A percentile compares a stretch with the other conserved stretches of the same genome.
Evolutionary conservation across 2,797 vertebrate genomes (phyloP).

Genomic region (Liasis olivaceus): DNA sequence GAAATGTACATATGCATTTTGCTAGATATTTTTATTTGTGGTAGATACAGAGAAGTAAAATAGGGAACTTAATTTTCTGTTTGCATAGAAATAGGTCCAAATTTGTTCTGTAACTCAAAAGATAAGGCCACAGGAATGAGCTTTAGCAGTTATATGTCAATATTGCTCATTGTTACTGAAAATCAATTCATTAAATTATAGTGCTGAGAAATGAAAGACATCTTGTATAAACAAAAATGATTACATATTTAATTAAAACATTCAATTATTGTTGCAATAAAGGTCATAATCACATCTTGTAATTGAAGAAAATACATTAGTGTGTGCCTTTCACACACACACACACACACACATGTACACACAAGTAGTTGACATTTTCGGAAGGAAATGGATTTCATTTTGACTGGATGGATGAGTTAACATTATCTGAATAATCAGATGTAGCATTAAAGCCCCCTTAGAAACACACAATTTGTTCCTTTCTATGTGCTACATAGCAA

Average conservation of each 20-base stretch:
- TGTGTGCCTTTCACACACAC: slow-evolving; percentile 42
- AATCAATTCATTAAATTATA: slow-evolving; percentile 66
- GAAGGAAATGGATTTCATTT: slow-evolving; percentile 60
- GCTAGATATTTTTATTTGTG: background rate
- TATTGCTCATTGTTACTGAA: slow-evolving; percentile 63
- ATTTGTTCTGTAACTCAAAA: slow-evolving; percentile 50
- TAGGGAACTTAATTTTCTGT: slow-evolving; percentile 1
- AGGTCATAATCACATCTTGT: slow-evolving; percentile 71
- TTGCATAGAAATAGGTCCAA: slow-evolving; percentile 4
- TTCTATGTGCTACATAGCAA: slow-evolving; percentile 36
- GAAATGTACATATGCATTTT: background rate
- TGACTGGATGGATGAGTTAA: slow-evolving; percentile 56
- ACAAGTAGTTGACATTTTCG: slow-evolving; percentile 68
- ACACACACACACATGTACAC: slow-evolving; percentile 38
- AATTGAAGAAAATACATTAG: slow-evolving; percentile 69
- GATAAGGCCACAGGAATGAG: slow-evolving; percentile 38
- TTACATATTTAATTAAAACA: slow-evolving; percentile 72
- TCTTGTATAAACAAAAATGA: slow-evolving; percentile 66
- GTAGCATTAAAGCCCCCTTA: slow-evolving; percentile 46
- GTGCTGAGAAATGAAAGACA: slow-evolving; percentile 58
- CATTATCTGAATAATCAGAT: slow-evolving; percentile 46
- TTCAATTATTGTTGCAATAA: slow-evolving; percentile 73
- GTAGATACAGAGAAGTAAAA: background rate
- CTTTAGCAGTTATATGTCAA: slow-evolving; percentile 56
- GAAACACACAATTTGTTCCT: slow-evolving; percentile 57